These are phyloP conservation scores for Scleropages formosus DNA, from an alignment of 2,797 vertebrate genomes.

Conservation along the genomic window DNA sequence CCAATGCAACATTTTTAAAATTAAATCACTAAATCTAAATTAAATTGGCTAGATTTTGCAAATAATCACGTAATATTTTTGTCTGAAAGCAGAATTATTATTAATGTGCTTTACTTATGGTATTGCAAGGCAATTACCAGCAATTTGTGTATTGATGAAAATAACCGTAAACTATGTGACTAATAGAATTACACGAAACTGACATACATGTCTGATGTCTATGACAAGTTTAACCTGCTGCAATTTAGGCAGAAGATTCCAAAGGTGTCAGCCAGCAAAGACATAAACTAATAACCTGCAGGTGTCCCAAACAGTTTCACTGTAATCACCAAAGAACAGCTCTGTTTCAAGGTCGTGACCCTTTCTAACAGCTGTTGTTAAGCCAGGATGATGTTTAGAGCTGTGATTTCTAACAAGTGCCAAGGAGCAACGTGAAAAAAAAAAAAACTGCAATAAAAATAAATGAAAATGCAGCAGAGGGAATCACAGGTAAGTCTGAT, in stretches of 20 bases:
- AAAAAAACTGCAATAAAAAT: not conserved
- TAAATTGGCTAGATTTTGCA: not conserved
- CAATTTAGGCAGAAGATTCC: not conserved
- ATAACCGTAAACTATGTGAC: not conserved
- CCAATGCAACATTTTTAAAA: too few relatives aligned
- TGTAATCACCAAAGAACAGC: not conserved
- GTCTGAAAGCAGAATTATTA: not conserved
- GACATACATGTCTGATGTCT: not conserved
- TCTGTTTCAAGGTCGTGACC: conserved; percentile 1
- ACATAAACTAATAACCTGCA: not conserved
- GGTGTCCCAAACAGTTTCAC: not conserved
- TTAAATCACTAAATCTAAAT: too few relatives aligned
- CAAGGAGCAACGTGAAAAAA: not conserved
- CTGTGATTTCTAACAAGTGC: not conserved
- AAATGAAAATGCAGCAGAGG: not conserved
- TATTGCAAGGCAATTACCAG: too few relatives aligned
- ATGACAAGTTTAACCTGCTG: not conserved
- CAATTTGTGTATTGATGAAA: not conserved
- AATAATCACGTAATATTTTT: not conserved
- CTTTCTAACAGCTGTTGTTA: not conserved
- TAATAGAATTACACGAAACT: not conserved
- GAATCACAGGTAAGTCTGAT: not conserved
- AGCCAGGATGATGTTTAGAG: not conserved
- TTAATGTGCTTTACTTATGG: not conserved
- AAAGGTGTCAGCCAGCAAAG: not conserved